Conservation (phyloP, 2,113 vertebrate species). For the Rattus rattus region DNA sequence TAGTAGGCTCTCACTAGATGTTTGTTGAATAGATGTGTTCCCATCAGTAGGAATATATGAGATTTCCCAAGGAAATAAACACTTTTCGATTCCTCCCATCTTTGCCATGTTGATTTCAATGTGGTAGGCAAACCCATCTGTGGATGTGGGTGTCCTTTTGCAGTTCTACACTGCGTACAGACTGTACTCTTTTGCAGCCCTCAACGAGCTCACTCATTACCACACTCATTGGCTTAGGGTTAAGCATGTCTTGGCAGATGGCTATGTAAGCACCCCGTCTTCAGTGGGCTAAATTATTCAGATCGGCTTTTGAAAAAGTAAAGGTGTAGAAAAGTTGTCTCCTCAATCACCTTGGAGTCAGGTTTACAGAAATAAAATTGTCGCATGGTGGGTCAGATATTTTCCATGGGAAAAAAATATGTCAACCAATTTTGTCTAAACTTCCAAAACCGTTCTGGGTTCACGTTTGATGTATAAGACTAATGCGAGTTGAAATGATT, state of each 20-base stretch:
- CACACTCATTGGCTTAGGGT: conserved; percentile 76
- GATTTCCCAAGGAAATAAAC: conserved; percentile 67
- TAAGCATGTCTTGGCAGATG: conserved; percentile 82
- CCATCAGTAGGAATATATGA: conserved; percentile 59
- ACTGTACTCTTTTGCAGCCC: conserved; percentile 58
- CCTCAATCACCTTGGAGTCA: conserved; percentile 71
- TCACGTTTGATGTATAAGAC: conserved; percentile 77
- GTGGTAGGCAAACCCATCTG: conserved; percentile 80
- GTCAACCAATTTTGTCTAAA: conserved; percentile 72
- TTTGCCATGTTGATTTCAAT: conserved; percentile 82
- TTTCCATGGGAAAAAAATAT: conserved; percentile 77
- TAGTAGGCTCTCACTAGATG: conserved; percentile 76
- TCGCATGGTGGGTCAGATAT: conserved; percentile 62
- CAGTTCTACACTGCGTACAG: conserved; percentile 71
- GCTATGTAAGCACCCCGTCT: conserved; percentile 62
- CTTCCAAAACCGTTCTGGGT: conserved; percentile 77
- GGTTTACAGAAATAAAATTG: conserved; percentile 78
- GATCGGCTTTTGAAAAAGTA: conserved; percentile 66
- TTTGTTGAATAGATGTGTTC: conserved; percentile 74
- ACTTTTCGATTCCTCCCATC: conserved; percentile 69
- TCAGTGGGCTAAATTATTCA: conserved; percentile 78
- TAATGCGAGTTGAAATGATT: conserved; percentile 77
- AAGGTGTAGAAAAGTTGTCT: conserved; percentile 48
- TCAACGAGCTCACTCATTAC: conserved; percentile 24
- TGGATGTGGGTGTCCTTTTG: conserved; percentile 75